These are phyloP conservation scores for Heliangelus exortis DNA, from an alignment of 2,797 vertebrate genomes.

Conservation along the genomic window DNA sequence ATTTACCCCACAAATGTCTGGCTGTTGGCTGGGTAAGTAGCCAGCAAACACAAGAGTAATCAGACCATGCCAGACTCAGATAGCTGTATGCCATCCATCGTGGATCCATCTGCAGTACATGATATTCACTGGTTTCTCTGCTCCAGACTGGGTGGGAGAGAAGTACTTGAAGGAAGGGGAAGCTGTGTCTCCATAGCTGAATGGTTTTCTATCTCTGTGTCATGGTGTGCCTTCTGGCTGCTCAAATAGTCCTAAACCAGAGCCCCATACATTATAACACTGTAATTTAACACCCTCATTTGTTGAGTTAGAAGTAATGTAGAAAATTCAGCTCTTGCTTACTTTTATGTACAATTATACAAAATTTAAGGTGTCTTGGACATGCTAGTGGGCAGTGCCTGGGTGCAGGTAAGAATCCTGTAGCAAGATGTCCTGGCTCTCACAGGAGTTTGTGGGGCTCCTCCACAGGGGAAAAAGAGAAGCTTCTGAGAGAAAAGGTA, in stretches of 20 bases:
- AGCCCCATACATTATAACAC: neutral
- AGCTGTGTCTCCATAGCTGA: constrained; percentile 54
- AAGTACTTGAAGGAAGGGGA: constrained; percentile 38
- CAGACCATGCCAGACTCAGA: constrained; percentile 64
- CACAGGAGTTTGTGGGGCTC: neutral
- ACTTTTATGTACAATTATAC: neutral
- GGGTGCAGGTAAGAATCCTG: neutral
- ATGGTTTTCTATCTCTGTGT: neutral
- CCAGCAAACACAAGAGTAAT: constrained; percentile 65
- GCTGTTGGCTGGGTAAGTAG: constrained; percentile 68
- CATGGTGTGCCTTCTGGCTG: constrained; percentile 50
- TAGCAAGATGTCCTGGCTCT: neutral
- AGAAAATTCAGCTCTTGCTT: neutral
- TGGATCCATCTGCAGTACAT: constrained; percentile 69
- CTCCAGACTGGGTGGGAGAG: constrained; percentile 61
- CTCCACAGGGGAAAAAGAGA: rapidly evolving
- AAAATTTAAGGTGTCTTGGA: neutral
- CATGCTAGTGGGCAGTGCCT: neutral
- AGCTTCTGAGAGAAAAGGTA: neutral
- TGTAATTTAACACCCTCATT: neutral
- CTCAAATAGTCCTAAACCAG: neutral
- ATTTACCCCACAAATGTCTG: constrained; percentile 72
- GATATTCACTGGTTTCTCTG: constrained; percentile 57
- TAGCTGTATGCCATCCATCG: constrained; percentile 42
- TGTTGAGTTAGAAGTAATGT: neutral